phyloP scores from a whole-genome alignment of 2,797 vertebrate genomes.

The Hypotaenidia philippensis region DNA sequence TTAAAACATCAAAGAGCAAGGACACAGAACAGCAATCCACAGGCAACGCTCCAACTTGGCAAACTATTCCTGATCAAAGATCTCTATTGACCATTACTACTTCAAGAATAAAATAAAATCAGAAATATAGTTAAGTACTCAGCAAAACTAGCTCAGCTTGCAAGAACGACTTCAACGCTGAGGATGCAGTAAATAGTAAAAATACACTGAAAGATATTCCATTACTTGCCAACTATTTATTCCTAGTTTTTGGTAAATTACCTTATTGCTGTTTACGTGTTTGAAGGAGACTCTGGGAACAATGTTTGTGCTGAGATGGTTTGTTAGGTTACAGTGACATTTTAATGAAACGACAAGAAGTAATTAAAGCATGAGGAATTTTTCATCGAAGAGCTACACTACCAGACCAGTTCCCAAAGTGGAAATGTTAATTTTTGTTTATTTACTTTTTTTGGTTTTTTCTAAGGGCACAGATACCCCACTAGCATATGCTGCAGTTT shows the following conservation, averaged over 20 bases:
- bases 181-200: neutral
- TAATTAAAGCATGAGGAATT: neutral
- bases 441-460: neutral
- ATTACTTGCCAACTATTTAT: neutral
- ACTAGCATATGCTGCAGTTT: neutral
- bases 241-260: neutral
- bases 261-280: neutral
- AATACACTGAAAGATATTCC: neutral
- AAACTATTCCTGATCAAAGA: constrained; percentile 8
- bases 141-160: neutral
- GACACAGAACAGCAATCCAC: neutral
- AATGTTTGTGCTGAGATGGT: neutral
- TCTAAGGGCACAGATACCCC: neutral
- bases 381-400: neutral
- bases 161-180: neutral
- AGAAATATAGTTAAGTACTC: neutral
- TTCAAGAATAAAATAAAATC: neutral
- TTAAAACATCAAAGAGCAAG: neutral
- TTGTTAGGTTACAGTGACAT: neutral
- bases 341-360: constrained; percentile 7
- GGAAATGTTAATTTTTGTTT: constrained; percentile 31
- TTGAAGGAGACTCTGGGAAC: neutral
- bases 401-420: neutral
- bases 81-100: neutral
- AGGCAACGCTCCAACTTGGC: neutral